Evolutionary conservation across 2,888 invertebrate species (phyloP).

Genomic region (Diaprepes abbreviatus): DNA sequence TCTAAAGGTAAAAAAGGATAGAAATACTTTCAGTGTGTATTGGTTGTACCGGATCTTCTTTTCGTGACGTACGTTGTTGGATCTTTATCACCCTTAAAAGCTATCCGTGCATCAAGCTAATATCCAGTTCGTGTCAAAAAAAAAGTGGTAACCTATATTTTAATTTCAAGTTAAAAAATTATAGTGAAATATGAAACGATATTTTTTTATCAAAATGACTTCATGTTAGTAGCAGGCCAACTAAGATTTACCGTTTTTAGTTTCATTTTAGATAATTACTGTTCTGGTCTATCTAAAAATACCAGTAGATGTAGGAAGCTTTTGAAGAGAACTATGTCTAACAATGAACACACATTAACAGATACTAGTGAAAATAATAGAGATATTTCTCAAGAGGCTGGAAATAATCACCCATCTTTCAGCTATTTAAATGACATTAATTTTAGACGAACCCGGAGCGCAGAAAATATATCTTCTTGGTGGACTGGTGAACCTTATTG

Average conservation of each 20-base stretch:
- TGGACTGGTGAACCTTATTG: background rate
- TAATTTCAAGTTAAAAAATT: background rate
- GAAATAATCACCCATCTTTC: background rate
- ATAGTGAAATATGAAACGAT: background rate
- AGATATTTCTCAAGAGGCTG: background rate
- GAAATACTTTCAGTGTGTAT: too few species aligned
- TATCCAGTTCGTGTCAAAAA: too few species aligned
- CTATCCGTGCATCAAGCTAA: too few species aligned
- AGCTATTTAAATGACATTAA: background rate
- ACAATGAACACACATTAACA: background rate
- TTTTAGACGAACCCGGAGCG: slow-evolving; percentile 1
- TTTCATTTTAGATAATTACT: slow-evolving; percentile 1
- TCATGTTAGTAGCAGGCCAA: slow-evolving; percentile 10
- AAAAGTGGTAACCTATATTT: background rate
- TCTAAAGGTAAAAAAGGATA: too few species aligned
- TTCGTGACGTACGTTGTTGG: too few species aligned
- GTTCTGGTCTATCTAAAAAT: background rate
- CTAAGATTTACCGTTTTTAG: slow-evolving; percentile 1
- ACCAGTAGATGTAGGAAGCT: background rate
- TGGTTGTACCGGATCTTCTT: too few species aligned
- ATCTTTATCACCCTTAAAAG: too few species aligned
- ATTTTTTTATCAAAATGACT: background rate
- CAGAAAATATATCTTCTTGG: background rate
- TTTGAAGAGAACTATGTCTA: background rate
- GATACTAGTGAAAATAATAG: background rate